Evolutionary conservation across 2,888 invertebrate species (phyloP).

Genomic region (Ethmia dodecea): DNA sequence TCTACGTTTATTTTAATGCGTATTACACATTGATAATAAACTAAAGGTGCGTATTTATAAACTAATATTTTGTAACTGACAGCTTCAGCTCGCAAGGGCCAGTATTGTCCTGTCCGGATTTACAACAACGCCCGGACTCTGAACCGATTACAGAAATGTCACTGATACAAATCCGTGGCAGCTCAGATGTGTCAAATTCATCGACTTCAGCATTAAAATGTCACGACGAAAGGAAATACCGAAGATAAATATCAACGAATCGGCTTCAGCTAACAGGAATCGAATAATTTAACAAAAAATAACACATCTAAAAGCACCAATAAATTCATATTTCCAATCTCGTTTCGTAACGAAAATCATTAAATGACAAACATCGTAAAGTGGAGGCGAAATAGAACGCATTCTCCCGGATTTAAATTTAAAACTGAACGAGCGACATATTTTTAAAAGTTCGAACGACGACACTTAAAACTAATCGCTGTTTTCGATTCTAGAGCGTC

Average conservation of each 20-base stretch:
- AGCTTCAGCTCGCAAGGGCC: background rate
- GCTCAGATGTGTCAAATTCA: conserved; percentile 40
- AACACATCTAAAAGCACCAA: conserved; percentile 25
- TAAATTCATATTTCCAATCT: conserved; percentile 54
- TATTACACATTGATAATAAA: too few species aligned
- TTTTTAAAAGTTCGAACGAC: conserved; percentile 74
- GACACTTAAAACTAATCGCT: conserved; percentile 75
- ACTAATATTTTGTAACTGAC: too few species aligned
- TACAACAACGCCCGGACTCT: conserved; percentile 13
- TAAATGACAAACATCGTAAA: conserved; percentile 72
- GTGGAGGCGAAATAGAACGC: conserved; percentile 67
- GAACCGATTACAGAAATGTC: conserved; percentile 31
- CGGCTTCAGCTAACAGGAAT: conserved; percentile 8
- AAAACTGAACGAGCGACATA: conserved; percentile 73
- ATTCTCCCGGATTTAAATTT: conserved; percentile 64
- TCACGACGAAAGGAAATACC: conserved; percentile 12
- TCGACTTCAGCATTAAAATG: conserved; percentile 23
- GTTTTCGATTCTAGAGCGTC: conserved; percentile 72
- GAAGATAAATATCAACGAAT: conserved; percentile 6
- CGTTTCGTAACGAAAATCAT: conserved; percentile 60
- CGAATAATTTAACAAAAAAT: conserved; percentile 6
- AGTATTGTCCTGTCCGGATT: conserved; percentile 6
- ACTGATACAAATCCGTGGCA: conserved; percentile 35
- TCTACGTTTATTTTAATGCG: too few species aligned
- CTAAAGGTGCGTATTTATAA: too few species aligned